A percentile compares a stretch with the other conserved stretches of the same genome.
These are phyloP conservation scores for Cirrhinus mrigala DNA, from an alignment of 2,797 vertebrate species.

Conservation along the genomic window DNA sequence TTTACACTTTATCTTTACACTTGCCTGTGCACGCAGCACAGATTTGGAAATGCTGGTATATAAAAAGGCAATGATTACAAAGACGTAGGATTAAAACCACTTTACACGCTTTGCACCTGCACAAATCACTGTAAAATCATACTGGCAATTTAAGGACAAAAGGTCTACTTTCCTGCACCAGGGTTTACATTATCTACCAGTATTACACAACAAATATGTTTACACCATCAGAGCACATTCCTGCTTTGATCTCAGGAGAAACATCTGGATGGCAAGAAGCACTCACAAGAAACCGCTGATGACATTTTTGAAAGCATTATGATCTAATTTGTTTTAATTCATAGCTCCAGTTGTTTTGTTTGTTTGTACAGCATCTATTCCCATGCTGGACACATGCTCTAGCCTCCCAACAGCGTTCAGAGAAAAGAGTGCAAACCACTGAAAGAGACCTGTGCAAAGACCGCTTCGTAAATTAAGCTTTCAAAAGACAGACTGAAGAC, in stretches of 20 bases:
- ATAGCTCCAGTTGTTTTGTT: constrained; percentile 52
- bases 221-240: constrained; percentile 32
- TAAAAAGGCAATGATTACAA: constrained; percentile 41
- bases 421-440: constrained; percentile 53
- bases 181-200: constrained; percentile 42
- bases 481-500: constrained; percentile 48
- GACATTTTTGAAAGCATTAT: constrained; percentile 48
- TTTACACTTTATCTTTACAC: constrained; percentile 52
- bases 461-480: constrained; percentile 50
- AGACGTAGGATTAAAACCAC: constrained; percentile 46
- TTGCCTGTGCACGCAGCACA: constrained; percentile 60
- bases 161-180: constrained; percentile 19
- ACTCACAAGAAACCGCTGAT: constrained; percentile 28
- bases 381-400: constrained; percentile 54
- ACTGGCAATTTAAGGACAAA: constrained; percentile 57
- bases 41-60: constrained; percentile 63
- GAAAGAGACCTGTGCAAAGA: constrained; percentile 48
- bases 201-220: constrained; percentile 42
- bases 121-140: constrained; percentile 53
- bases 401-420: constrained; percentile 50
- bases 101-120: constrained; percentile 57
- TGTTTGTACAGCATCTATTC: constrained; percentile 50
- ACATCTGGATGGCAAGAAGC: constrained; percentile 44
- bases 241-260: constrained; percentile 40
- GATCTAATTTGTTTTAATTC: constrained; percentile 57